These are phyloP conservation scores for Neostethus bicornis DNA, from an alignment of 2,797 vertebrate genomes.

Conservation along the genomic window DNA sequence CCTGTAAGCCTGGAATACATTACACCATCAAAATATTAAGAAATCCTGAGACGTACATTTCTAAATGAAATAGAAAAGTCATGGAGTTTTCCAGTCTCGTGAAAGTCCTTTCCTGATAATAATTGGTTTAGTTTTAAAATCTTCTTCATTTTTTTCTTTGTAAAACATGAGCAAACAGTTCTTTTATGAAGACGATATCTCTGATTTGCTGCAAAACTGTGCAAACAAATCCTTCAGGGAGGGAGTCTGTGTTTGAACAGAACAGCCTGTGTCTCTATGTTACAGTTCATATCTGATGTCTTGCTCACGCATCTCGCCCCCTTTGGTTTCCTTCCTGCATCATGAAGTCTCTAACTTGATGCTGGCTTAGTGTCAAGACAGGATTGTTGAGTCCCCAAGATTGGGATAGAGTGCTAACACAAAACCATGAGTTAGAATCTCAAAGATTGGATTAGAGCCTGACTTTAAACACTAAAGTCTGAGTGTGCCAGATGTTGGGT, in stretches of 20 bases:
- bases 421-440: too few species aligned
- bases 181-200: conserved; percentile 21
- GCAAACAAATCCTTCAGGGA: conserved; percentile 47
- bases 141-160: background rate
- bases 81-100: background rate
- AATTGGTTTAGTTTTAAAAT: background rate
- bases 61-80: background rate
- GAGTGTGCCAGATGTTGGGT: too few species aligned
- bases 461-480: too few species aligned
- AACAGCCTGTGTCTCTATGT: conserved; percentile 30
- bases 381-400: too few species aligned
- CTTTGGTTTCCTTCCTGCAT: conserved; percentile 41
- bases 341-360: conserved; percentile 32
- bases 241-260: conserved; percentile 45
- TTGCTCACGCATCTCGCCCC: conserved; percentile 48
- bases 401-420: too few species aligned
- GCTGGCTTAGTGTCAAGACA: too few species aligned
- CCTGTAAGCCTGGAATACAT: conserved; percentile 20
- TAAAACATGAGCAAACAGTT: conserved; percentile 4
- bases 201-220: conserved; percentile 23
- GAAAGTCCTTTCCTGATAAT: background rate
- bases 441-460: too few species aligned
- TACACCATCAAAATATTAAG: conserved; percentile 1
- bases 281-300: conserved; percentile 55
- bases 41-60: conserved; percentile 1